phyloP scores from a whole-genome alignment of 1,140 invertebrate genomes.

The Drosophila novamexicana region DNA sequence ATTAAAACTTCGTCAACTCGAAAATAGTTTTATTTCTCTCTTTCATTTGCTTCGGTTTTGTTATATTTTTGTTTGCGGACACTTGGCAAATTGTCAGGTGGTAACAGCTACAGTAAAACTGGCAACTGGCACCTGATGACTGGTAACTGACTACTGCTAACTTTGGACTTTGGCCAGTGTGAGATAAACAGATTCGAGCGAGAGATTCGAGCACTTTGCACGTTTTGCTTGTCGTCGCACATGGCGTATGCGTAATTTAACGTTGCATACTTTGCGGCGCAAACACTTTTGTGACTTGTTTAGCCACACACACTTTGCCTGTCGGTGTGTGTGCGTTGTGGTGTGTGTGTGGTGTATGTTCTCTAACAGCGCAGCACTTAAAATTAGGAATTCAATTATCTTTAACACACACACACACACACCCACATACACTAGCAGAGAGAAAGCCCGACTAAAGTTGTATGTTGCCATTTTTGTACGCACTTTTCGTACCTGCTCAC shows the following conservation, averaged over 20 bases:
- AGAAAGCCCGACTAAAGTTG: slow-evolving; percentile 4
- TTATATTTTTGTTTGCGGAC: slow-evolving; percentile 69
- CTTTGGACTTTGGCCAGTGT: slow-evolving; percentile 11
- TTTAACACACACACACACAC: slow-evolving; percentile 30
- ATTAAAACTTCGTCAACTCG: slow-evolving; percentile 1
- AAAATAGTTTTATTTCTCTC: slow-evolving; percentile 8
- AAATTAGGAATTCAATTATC: slow-evolving; percentile 81
- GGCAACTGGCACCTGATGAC: slow-evolving; percentile 3
- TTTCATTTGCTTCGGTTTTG: slow-evolving; percentile 35
- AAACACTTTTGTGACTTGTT: slow-evolving; percentile 81
- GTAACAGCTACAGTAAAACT: slow-evolving; percentile 24
- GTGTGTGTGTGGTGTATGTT: slow-evolving; percentile 12
- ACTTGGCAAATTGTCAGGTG: slow-evolving; percentile 76
- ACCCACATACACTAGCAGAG: not conserved
- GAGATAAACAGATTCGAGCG: no score
- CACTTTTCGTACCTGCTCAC: slow-evolving; percentile 73
- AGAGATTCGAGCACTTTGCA: slow-evolving; percentile 60
- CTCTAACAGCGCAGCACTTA: slow-evolving; percentile 67
- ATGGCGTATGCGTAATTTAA: slow-evolving; percentile 80
- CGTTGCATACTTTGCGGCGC: slow-evolving; percentile 75
- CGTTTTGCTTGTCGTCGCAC: slow-evolving; percentile 58
- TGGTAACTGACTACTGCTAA: slow-evolving; percentile 13
- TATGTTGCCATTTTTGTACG: slow-evolving; percentile 58
- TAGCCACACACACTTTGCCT: slow-evolving; percentile 44
- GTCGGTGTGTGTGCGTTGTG: slow-evolving; percentile 15